phyloP scores from a whole-genome alignment of 2,888 invertebrate species.

The Sympetrum striolatum region DNA sequence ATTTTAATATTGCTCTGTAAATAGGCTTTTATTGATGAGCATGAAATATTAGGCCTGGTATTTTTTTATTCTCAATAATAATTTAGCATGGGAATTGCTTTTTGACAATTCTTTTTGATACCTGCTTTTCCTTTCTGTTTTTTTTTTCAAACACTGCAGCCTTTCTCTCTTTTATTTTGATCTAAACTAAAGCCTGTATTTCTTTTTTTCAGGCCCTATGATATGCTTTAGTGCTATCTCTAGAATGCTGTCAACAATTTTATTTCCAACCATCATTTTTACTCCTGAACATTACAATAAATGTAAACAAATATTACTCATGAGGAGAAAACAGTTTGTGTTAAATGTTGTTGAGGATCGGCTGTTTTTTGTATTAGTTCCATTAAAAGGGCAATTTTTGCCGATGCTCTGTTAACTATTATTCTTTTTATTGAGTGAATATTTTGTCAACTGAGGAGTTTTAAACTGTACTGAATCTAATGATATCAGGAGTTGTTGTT shows the following conservation, averaged over 20 bases:
- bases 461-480: constrained; percentile 20
- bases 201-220: constrained; percentile 51
- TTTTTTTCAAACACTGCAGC: constrained; percentile 16
- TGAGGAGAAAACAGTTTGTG: neutral
- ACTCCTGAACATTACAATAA: constrained; percentile 32
- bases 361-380: constrained; percentile 21
- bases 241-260: constrained; percentile 47
- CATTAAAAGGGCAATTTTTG: constrained; percentile 22
- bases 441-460: constrained; percentile 14
- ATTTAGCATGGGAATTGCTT: constrained; percentile 37
- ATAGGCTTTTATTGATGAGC: constrained; percentile 33
- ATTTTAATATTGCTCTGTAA: neutral
- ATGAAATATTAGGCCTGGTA: constrained; percentile 16
- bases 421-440: constrained; percentile 39
- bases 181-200: constrained; percentile 48
- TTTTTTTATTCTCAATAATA: neutral
- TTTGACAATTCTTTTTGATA: constrained; percentile 24
- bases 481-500: constrained; percentile 37
- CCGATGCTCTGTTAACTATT: constrained; percentile 54
- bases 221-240: constrained; percentile 48
- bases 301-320: constrained; percentile 18
- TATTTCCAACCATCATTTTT: constrained; percentile 38
- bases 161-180: constrained; percentile 35
- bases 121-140: constrained; percentile 22
- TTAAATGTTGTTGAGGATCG: constrained; percentile 32